Evolutionary conservation across 1,140 invertebrate genomes (phyloP), one percentile per base, ranked within the genome.

Genomic region (Idris sp.): DNA sequence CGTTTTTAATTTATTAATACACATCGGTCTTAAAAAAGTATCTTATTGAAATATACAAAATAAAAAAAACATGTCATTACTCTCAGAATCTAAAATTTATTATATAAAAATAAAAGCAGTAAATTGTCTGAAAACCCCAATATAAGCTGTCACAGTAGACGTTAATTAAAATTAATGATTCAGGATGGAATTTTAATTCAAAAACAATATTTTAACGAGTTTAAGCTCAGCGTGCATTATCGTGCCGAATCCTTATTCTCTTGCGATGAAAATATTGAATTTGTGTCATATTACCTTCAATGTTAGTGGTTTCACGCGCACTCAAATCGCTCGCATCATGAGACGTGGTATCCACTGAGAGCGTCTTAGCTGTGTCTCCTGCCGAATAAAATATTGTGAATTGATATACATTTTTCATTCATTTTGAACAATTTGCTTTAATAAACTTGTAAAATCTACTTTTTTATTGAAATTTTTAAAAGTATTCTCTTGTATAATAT

Each of bases 231-330:
- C 16, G 46, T 31, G 49, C 38, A 35, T 62, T 58, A 61, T 67
- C 46, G 71, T 54, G 19, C 22, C 59, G 61, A 76, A 71, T 71
- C 51, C 65, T 71, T 71, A 71, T 75, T 65, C 53, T 56, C 43
- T 73, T 35, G 54, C 59, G 74, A 76, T 78, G 67, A 74, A 74
- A 73, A 74, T 72, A 78, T 78, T 74, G 76, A 72, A 78, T 73
- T 67, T 46, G 67, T 74, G 48, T 83, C 74, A 64, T 81, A 71
- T 85, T 83, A 87, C 86, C 86, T 86, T 87, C 86, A 68, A 85
- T 77, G 61, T 82, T 84, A 54, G 80, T 73, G 68, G 83, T 83
- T 72, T 88, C 86, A 58, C 86, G 80, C 73, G 83, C 79, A 53
- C 82, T 84, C 31, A 86, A 77, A 77, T 87, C 86, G 64, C 61